Evolutionary conservation across 2,888 invertebrate genomes (phyloP).

Genomic region (Beris chalybata): DNA sequence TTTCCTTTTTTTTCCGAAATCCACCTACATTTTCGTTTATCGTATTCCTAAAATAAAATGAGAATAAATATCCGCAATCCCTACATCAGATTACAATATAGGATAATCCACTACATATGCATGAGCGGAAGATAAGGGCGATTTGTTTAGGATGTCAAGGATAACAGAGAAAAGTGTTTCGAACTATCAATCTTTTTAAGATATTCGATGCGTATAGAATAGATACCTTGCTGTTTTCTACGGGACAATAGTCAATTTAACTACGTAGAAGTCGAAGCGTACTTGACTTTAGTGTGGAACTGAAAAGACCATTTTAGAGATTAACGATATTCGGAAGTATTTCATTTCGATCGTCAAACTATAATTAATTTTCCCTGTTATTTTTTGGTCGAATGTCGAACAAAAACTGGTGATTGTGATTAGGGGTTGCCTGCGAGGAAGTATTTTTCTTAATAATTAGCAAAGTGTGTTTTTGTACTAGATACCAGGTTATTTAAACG

Average conservation of each 20-base stretch:
- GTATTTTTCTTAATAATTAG: too few species aligned
- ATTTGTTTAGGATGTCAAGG: slow-evolving; percentile 32
- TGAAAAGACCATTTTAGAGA: background rate
- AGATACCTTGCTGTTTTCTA: background rate
- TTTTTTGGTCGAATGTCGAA: background rate
- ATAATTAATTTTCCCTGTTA: background rate
- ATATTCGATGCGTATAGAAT: background rate
- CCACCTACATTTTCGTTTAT: background rate
- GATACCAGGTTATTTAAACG: too few species aligned
- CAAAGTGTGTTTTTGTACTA: too few species aligned
- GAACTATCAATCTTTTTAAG: slow-evolving; percentile 24
- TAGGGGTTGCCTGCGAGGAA: too few species aligned
- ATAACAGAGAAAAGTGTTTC: slow-evolving; percentile 28
- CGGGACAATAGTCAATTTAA: background rate
- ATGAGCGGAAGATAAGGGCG: slow-evolving; percentile 23
- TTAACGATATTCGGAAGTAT: background rate
- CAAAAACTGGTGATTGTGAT: too few species aligned
- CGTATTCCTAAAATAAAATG: background rate
- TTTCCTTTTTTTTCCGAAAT: background rate
- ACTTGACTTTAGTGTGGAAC: background rate
- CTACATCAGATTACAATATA: slow-evolving; percentile 24
- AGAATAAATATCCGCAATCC: slow-evolving; percentile 16
- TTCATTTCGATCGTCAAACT: background rate
- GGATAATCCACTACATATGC: slow-evolving; percentile 29
- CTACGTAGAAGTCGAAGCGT: background rate